Evolutionary conservation across 2,113 vertebrate genomes (phyloP), one percentile per base, ranked within the genome.

Genomic region (Alectura lathami): DNA sequence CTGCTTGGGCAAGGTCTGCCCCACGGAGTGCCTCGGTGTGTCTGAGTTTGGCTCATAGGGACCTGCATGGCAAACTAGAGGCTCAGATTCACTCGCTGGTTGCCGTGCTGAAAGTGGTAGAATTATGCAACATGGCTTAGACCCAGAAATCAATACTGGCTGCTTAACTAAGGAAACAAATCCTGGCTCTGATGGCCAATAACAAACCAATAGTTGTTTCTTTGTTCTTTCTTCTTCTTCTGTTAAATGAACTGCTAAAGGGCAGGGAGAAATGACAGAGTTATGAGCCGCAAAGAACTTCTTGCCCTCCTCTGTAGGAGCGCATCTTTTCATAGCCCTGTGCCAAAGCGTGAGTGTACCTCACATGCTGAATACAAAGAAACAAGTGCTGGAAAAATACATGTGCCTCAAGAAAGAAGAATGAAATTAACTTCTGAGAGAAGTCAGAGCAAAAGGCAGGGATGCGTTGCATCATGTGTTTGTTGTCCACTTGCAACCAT

Each of bases 141-240:
- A 93, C 87, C 89, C 87, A 51, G 78, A 66, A 91, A 89, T 95
- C 82, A 80, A 69, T 93, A 80, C 63, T 51, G 43, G 79, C 79
- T 94, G 75, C 79, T 96, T 94, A 96, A 86, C 85, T 86, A 60
- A 86, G 88, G 93, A 89, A 95, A 88, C 93, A 91, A 95, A 95
- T 95, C 1, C 3, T 1, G 1, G 47, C 68, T 89, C 63, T 60
- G 64, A 80, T 83, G 59, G 91, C 89, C 93, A 95, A 38, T 94
- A 88, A 89, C 88, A 86, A 91, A 93, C 60, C 45, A 51, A n/a
- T 70, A 51, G 82, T 63, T 80, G 54, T 42, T 81, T 70, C 89
- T 90, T 96, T 93, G 83, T 93, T 93, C 91, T 86, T 17, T 59
- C 59, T 83, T 81, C 54, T 83, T 76, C 78, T 92, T 75, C 91